Evolutionary conservation across 2,888 invertebrate species (phyloP).

Genomic region (Heliothis peltigera): DNA sequence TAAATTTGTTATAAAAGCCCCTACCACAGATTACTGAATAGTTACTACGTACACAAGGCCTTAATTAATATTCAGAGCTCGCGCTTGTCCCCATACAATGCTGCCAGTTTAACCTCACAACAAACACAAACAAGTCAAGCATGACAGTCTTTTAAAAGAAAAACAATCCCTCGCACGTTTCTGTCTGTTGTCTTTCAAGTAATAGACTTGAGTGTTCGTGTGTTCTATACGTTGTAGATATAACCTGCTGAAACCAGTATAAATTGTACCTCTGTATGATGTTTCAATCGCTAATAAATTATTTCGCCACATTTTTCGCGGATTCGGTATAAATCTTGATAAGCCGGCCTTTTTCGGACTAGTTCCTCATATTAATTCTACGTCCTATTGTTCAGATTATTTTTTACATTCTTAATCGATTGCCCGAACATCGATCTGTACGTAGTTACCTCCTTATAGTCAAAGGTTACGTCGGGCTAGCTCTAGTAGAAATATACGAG

Average conservation of each 20-base stretch:
- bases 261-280: too few species aligned
- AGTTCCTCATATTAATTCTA: too few species aligned
- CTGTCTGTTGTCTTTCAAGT: conserved; percentile 19
- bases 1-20: not conserved
- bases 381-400: too few species aligned
- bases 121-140: not conserved
- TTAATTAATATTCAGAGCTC: conserved; percentile 43
- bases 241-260: not conserved
- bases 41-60: conserved; percentile 28
- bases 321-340: too few species aligned
- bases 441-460: not conserved
- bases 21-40: not conserved
- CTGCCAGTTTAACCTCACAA: conserved; percentile 4
- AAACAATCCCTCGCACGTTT: conserved; percentile 17
- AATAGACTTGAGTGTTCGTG: conserved; percentile 52
- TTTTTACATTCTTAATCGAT: too few species aligned
- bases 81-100: conserved; percentile 26
- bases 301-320: too few species aligned
- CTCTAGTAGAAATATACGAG: not conserved
- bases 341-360: too few species aligned
- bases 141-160: conserved; percentile 18
- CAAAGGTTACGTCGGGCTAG: not conserved
- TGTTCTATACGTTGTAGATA: not conserved
- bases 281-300: too few species aligned
- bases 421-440: too few species aligned